Base-by-base conservation (phyloP, 92 coral and sea anemone genomes). In the Phenganax marumi region DNA sequence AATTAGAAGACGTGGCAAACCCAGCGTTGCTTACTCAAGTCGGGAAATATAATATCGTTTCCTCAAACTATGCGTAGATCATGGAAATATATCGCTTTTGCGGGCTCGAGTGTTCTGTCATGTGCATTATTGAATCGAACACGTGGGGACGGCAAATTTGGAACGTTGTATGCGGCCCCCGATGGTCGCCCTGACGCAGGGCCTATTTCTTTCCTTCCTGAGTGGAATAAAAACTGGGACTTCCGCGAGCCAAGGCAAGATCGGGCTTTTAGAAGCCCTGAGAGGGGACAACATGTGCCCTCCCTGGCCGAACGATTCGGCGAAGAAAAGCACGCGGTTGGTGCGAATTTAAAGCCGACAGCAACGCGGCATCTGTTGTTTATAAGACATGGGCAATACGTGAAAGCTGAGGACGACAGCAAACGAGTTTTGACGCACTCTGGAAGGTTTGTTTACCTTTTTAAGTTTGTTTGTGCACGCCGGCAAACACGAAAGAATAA, bases 371-470 rank as follows among this genome's bases (percentile, higher is more conserved):
- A 92, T 76, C 83, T 96, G 21, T 73, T 96, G 70, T 88, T 96
- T 61, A 81, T 96, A 8, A 82, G 99, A 77, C 99, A 96, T 79
- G 99, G 96, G 0, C 97, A 96, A 46, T 96, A 96, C 81, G 74
- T 77, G 8, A 91, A 86, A 10, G 84, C 80, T 10, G 97, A 89
- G 0, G 88, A 88, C 14, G 84, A 91, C 6, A 89, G 88, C 24
- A 85, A 91, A 51, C 82, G 85, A 61, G 64, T 88, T n/a, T 85
- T 96, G 50, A 96, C 97, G 0, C 89, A 91, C 7, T 82, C 85
- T 24, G 99, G 99, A 87, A 96, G 97, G 99, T 96, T 83, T 74
- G 86, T 78, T 21, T 33, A 1, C 2, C 43, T 1, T 5, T 33
- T 33, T 2, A 33, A 33, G 43, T 5, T 33, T 33, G 43, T 33